phyloP scores from a whole-genome alignment of 2,113 vertebrate species.

The Saguinus midas region DNA sequence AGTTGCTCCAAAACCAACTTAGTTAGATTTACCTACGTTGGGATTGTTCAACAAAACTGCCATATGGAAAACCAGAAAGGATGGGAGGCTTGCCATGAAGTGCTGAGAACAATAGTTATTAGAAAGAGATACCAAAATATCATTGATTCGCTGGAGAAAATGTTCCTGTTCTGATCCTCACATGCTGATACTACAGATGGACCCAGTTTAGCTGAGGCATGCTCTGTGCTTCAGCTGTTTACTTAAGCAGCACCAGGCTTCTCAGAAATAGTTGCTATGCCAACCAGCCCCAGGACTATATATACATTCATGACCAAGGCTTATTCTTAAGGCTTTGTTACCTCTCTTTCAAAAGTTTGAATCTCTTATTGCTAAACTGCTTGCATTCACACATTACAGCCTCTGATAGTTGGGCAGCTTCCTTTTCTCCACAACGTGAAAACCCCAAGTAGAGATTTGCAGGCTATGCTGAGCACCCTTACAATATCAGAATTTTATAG shows the following conservation, averaged over 20 bases:
- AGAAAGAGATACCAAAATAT: constrained; percentile 59
- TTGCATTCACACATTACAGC: constrained; percentile 58
- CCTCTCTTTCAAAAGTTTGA: constrained; percentile 80
- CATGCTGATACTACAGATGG: constrained; percentile 75
- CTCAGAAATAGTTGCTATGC: constrained; percentile 87
- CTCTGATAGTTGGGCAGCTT: background rate
- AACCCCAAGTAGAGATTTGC: constrained; percentile 65
- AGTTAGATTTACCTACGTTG: background rate
- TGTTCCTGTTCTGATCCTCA: constrained; percentile 52
- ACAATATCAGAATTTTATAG: constrained; percentile 79
- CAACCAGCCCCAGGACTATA: constrained; percentile 82
- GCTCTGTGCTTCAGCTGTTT: constrained; percentile 81
- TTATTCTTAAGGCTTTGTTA: constrained; percentile 81
- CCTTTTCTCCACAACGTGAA: constrained; percentile 44
- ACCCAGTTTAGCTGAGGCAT: constrained; percentile 77
- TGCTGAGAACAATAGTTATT: constrained; percentile 56
- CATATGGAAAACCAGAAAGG: constrained; percentile 13
- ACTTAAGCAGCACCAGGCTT: constrained; percentile 81
- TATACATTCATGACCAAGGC: constrained; percentile 81
- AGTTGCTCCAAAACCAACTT: background rate
- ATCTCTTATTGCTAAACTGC: constrained; percentile 57
- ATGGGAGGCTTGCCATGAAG: constrained; percentile 32
- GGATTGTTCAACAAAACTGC: constrained; percentile 31
- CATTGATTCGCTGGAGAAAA: constrained; percentile 55
- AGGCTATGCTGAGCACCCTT: constrained; percentile 57